Evolutionary conservation across 2,113 vertebrate genomes (phyloP).

Genomic region (Aspidoscelis tigris): DNA sequence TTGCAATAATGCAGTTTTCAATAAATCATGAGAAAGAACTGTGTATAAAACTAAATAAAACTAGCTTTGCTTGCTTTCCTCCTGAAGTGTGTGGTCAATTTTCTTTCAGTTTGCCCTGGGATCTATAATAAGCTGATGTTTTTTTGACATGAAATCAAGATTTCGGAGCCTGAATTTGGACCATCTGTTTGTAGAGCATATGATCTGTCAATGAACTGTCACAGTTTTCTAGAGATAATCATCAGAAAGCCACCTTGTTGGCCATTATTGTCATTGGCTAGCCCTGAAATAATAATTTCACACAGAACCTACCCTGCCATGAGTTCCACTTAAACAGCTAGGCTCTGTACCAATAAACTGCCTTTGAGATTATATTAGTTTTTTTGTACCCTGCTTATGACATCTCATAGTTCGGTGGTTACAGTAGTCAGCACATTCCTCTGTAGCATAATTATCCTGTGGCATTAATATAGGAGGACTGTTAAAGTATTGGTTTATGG

Average conservation of each 20-base stretch:
- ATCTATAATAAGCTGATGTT: too few relatives aligned
- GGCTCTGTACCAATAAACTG: neutral
- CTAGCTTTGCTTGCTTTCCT: too few relatives aligned
- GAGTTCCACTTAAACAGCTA: neutral
- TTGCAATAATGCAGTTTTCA: too few relatives aligned
- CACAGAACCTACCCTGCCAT: neutral
- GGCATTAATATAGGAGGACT: slow-evolving; percentile 31
- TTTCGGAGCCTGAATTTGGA: neutral
- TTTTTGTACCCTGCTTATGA: slow-evolving; percentile 31
- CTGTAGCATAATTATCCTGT: neutral
- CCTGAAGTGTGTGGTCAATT: too few relatives aligned
- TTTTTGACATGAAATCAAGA: neutral
- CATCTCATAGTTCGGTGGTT: slow-evolving; percentile 5
- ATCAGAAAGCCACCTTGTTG: neutral
- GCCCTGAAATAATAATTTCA: slow-evolving; percentile 11
- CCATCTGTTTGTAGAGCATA: neutral
- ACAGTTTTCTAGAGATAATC: neutral
- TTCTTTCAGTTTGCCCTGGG: too few relatives aligned
- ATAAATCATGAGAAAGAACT: too few relatives aligned
- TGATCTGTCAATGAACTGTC: neutral
- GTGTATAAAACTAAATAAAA: too few relatives aligned
- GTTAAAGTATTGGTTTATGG: slow-evolving; percentile 45
- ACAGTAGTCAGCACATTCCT: slow-evolving; percentile 25
- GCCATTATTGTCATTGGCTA: neutral
- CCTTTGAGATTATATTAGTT: slow-evolving; percentile 16